Conservation (phyloP, 2,888 invertebrate species). For the Lomographa bimaculata region DNA sequence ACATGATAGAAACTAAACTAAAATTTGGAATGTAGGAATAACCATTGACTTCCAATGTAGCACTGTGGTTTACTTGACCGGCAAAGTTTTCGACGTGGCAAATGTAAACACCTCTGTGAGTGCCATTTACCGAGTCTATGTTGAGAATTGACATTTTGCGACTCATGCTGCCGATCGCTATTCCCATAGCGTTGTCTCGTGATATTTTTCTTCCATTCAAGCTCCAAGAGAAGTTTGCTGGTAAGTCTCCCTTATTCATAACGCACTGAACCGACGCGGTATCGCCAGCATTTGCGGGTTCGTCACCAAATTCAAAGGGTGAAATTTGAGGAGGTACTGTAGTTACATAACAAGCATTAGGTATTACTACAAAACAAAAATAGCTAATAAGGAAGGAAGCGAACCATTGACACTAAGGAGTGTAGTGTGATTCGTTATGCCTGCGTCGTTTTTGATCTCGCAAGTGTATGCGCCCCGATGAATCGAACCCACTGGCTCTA, state of each 20-base stretch:
- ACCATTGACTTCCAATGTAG: constrained; percentile 90
- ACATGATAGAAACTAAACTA: constrained; percentile 35
- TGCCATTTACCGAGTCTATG: constrained; percentile 87
- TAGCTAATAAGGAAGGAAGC: constrained; percentile 46
- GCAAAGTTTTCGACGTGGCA: constrained; percentile 88
- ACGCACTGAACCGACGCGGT: constrained; percentile 89
- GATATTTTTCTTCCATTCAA: constrained; percentile 81
- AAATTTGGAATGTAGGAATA: constrained; percentile 44
- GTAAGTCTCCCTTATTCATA: constrained; percentile 90
- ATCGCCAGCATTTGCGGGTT: constrained; percentile 89
- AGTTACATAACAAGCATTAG: constrained; percentile 51
- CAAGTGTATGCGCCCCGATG: constrained; percentile 87
- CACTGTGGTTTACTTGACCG: constrained; percentile 87
- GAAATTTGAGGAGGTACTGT: constrained; percentile 87
- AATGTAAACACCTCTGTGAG: constrained; percentile 89
- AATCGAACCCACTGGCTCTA: constrained; percentile 84
- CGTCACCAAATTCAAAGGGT: constrained; percentile 87
- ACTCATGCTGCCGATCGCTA: constrained; percentile 85
- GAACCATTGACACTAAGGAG: constrained; percentile 85
- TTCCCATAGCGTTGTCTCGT: constrained; percentile 80
- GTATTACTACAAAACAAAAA: constrained; percentile 35
- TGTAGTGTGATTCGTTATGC: constrained; percentile 83
- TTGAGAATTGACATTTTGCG: constrained; percentile 86
- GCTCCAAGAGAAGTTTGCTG: constrained; percentile 89
- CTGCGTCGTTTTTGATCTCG: constrained; percentile 85